Conservation (phyloP, 64 coral and sea anemone species). For the Pachyseris speciosa region DNA sequence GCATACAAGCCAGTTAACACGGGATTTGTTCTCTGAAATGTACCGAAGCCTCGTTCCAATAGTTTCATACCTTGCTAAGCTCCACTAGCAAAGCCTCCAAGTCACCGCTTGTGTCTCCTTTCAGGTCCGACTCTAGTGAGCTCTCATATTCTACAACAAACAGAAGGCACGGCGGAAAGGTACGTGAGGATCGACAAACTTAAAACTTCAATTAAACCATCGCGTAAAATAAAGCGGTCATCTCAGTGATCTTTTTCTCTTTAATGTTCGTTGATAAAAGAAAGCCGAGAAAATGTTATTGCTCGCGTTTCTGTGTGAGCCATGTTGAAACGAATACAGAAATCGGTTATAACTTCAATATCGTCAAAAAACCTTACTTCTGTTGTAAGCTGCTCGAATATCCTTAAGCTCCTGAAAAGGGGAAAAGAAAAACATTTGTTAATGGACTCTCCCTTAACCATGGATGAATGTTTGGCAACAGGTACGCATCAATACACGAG, state of each 20-base stretch:
- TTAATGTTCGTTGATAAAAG: no score
- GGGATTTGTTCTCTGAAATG: no score
- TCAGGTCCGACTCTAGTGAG: slow-evolving; percentile 64
- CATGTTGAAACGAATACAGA: no score
- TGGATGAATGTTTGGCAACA: no score
- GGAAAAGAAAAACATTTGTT: not conserved
- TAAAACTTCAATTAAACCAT: not conserved
- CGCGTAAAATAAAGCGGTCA: no score
- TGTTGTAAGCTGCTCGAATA: slow-evolving; percentile 65
- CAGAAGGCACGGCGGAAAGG: no score
- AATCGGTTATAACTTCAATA: no score
- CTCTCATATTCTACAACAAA: slow-evolving; percentile 46
- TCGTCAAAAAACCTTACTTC: slow-evolving; percentile 38
- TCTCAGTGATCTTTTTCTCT: no score
- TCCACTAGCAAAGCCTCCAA: slow-evolving; percentile 72
- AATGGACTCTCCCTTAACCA: not conserved
- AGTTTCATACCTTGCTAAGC: slow-evolving; percentile 63
- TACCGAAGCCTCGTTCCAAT: not conserved
- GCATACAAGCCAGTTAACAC: no score
- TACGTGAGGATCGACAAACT: not conserved
- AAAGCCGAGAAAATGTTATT: no score
- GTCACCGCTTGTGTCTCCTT: slow-evolving; percentile 82
- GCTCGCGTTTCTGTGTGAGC: no score
- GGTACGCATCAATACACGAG: no score
- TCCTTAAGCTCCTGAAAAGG: slow-evolving; percentile 25